Conservation (phyloP, 2,888 invertebrate species). For the Eristalis arbustorum region DNA sequence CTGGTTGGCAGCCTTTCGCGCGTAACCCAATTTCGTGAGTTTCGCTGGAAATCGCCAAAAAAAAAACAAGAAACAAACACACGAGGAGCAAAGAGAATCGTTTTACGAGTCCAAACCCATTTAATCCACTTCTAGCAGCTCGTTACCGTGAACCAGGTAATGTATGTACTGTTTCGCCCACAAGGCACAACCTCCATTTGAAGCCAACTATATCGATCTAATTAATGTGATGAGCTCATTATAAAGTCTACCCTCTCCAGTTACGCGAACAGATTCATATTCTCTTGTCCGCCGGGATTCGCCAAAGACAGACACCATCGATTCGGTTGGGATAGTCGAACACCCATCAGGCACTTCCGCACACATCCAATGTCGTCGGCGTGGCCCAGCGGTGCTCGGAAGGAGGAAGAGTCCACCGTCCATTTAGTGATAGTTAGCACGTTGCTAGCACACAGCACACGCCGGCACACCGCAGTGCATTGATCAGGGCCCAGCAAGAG, state of each 20-base stretch:
- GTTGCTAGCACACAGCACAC: constrained; percentile 9
- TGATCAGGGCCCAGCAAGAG: constrained; percentile 49
- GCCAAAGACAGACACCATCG: constrained; percentile 36
- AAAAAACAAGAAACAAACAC: not conserved
- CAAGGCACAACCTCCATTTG: not conserved
- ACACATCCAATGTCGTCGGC: not conserved
- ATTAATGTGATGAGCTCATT: constrained; percentile 59
- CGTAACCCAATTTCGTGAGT: constrained; percentile 19
- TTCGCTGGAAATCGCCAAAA: constrained; percentile 36
- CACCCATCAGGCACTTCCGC: constrained; percentile 51
- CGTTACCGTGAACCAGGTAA: not conserved
- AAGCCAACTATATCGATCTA: constrained; percentile 35
- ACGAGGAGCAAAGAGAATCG: not conserved
- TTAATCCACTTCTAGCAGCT: not conserved
- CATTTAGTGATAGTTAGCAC: constrained; percentile 7
- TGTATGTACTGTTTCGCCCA: not conserved
- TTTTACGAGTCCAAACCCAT: constrained; percentile 33
- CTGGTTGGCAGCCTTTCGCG: not conserved
- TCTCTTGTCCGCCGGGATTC: constrained; percentile 18
- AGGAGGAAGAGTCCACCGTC: not conserved
- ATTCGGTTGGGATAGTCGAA: constrained; percentile 34
- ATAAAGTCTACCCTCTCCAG: constrained; percentile 32
- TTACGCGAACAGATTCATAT: constrained; percentile 16
- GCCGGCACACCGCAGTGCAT: constrained; percentile 29
- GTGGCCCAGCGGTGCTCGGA: too few species aligned